Evolutionary conservation across 1,140 invertebrate genomes (phyloP).

Genomic region (Manduca sexta): DNA sequence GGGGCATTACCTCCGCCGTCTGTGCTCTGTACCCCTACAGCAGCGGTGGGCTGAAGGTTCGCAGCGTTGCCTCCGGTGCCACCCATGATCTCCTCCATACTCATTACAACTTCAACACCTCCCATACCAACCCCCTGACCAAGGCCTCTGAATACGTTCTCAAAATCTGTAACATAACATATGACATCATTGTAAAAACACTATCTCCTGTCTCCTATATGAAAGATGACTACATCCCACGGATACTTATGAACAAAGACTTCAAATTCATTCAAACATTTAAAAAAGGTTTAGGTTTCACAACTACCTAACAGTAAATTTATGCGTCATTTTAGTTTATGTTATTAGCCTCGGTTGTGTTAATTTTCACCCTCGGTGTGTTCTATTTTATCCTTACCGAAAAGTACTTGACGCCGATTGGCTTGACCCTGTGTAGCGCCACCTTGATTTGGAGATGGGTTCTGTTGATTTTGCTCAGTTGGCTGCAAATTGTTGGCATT

Average conservation of each 20-base stretch:
- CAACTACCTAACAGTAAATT: no score
- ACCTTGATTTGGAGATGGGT: neutral
- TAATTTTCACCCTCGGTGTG: no score
- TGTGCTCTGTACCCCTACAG: neutral
- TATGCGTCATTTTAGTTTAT: no score
- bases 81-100: conserved; percentile 35
- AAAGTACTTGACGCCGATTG: conserved; percentile 19
- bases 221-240: no score
- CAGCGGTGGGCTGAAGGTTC: neutral
- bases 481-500: neutral
- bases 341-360: no score
- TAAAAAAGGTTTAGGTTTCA: no score
- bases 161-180: conserved; percentile 39
- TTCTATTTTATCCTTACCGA: conserved; percentile 18
- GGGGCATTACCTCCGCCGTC: conserved; percentile 15
- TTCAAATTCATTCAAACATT: no score
- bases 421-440: neutral
- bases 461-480: conserved; percentile 3
- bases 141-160: conserved; percentile 41
- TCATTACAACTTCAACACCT: conserved; percentile 46
- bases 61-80: conserved; percentile 2
- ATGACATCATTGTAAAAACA: neutral
- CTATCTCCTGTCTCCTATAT: no score
- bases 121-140: conserved; percentile 26
- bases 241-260: no score